phyloP scores from a whole-genome alignment of 2,113 vertebrate genomes.

The Fukomys damarensis region DNA sequence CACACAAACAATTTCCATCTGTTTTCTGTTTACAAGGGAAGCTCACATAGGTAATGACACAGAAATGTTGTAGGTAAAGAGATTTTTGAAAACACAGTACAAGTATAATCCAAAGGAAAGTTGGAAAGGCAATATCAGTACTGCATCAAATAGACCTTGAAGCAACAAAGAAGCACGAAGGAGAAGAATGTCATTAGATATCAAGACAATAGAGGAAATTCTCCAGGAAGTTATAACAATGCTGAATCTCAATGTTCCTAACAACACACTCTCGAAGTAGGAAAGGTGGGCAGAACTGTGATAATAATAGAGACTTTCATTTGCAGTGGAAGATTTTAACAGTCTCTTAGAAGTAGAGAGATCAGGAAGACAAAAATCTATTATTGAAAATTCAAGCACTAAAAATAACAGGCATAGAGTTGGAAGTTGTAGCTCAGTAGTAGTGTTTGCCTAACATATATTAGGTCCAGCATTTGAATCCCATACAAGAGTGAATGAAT shows the following conservation, averaged over 20 bases:
- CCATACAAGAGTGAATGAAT: too few species aligned
- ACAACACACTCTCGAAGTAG: not conserved
- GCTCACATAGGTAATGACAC: not conserved
- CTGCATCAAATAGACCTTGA: not conserved
- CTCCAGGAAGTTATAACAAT: not conserved
- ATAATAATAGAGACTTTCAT: not conserved
- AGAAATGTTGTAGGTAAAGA: not conserved
- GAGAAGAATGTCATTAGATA: not conserved
- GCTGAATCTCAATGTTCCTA: not conserved
- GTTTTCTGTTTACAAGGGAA: not conserved
- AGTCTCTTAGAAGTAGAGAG: not conserved
- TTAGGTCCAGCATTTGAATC: not conserved
- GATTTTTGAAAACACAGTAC: not conserved
- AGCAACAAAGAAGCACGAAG: not conserved
- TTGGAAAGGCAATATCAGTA: not conserved
- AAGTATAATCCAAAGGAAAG: not conserved
- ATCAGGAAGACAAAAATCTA: not conserved
- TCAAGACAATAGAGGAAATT: not conserved
- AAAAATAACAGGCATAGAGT: not conserved
- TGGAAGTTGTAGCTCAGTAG: not conserved
- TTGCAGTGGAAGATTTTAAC: not conserved
- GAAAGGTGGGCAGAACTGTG: not conserved
- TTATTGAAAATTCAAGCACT: not conserved
- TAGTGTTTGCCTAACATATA: accelerated
- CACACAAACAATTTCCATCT: not conserved